Percentiles rank a stretch among this genome's conserved stretches.
Evolutionary conservation across 2,797 vertebrate genomes (phyloP).

Genomic region (Prunella strophiata): DNA sequence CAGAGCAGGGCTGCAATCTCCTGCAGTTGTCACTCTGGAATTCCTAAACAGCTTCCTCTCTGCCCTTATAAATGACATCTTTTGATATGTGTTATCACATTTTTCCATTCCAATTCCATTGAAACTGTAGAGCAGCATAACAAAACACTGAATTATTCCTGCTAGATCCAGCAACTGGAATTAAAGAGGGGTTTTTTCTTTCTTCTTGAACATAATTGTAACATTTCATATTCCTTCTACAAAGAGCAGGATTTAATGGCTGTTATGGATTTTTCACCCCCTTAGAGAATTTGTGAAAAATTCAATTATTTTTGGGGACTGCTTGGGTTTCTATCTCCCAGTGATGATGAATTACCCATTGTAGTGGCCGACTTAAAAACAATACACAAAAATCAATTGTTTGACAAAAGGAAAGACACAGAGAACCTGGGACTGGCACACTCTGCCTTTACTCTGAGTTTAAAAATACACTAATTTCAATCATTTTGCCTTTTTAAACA

Average conservation of each 20-base stretch:
- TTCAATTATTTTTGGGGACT: constrained; percentile 72
- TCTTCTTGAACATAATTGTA: neutral
- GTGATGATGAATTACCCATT: constrained; percentile 66
- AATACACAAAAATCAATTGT: constrained; percentile 73
- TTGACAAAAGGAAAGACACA: constrained; percentile 56
- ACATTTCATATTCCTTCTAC: constrained; percentile 50
- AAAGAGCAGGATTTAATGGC: constrained; percentile 65
- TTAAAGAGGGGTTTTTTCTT: neutral
- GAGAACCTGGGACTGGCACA: neutral
- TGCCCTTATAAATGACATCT: neutral
- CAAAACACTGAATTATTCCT: constrained; percentile 5
- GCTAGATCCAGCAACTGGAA: constrained; percentile 6
- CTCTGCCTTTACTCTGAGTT: neutral
- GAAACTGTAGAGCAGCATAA: neutral
- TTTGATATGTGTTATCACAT: neutral
- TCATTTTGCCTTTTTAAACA: neutral
- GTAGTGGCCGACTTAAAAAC: constrained; percentile 53
- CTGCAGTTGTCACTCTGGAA: neutral
- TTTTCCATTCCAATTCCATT: neutral
- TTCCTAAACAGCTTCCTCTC: neutral
- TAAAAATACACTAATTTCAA: constrained; percentile 18
- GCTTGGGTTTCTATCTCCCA: constrained; percentile 51
- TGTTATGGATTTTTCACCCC: constrained; percentile 64
- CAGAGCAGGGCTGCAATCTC: neutral
- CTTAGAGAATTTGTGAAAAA: constrained; percentile 72